Conservation (phyloP, 2,797 vertebrate genomes). For the Periophthalmus magnuspinnatus region DNA sequence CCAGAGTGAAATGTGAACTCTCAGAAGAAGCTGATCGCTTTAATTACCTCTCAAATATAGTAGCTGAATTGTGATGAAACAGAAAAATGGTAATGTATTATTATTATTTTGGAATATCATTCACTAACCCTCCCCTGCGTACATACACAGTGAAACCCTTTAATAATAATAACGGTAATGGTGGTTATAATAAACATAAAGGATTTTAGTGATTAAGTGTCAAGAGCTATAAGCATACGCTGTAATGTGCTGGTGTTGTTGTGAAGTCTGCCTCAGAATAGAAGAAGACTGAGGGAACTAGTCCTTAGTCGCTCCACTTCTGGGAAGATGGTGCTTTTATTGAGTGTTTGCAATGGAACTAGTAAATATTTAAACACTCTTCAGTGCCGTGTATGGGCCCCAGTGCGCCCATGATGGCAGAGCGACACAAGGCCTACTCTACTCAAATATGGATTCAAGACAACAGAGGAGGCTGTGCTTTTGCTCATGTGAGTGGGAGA, state of each 20-base stretch:
- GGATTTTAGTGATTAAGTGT: not conserved
- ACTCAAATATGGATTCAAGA: not conserved
- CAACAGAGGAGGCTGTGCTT: not conserved
- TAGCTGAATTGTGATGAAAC: too few relatives aligned
- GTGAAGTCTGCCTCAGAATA: not conserved
- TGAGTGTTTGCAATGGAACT: slow-evolving; percentile 1
- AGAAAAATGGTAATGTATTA: too few relatives aligned
- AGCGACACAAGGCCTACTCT: not conserved
- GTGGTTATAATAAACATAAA: too few relatives aligned
- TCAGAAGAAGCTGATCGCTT: not conserved
- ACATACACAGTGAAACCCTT: not conserved
- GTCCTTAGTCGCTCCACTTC: slow-evolving; percentile 3
- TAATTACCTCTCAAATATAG: too few relatives aligned
- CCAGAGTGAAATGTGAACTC: not conserved
- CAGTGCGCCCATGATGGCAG: not conserved
- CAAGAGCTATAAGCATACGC: too few relatives aligned
- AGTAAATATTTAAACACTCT: slow-evolving; percentile 9
- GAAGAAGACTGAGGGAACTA: not conserved
- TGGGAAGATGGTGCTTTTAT: slow-evolving; percentile 14
- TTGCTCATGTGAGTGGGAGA: not conserved
- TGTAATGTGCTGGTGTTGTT: not conserved
- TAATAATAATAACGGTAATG: too few relatives aligned
- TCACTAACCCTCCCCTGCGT: too few relatives aligned
- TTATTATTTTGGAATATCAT: too few relatives aligned
- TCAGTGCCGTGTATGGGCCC: not conserved